A percentile compares a stretch with the other conserved stretches of the same genome.
Conservation (phyloP, 2,888 invertebrate species). For the Drosophila trichaetosa region DNA sequence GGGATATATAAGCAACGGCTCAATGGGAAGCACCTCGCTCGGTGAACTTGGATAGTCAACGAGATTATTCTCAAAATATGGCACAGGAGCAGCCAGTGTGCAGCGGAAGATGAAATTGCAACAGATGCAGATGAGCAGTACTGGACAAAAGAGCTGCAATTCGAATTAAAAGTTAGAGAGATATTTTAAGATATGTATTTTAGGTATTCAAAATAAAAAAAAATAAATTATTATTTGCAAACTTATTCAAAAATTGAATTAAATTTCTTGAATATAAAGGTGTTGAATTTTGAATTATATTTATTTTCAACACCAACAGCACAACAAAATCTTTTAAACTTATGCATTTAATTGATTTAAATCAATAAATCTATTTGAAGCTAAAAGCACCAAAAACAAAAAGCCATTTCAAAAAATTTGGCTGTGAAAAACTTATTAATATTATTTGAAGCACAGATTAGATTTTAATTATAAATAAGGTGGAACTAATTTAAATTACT, state of each 20-base stretch:
- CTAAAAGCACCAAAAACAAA: background rate
- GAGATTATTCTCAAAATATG: slow-evolving; percentile 35
- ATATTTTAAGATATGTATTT: background rate
- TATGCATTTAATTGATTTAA: background rate
- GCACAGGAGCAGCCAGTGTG: slow-evolving; percentile 53
- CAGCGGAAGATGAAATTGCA: background rate
- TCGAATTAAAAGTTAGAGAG: background rate
- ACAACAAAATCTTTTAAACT: background rate
- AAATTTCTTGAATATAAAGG: background rate
- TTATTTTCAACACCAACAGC: no score
- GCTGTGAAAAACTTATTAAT: background rate
- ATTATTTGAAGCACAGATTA: background rate
- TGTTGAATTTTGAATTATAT: background rate
- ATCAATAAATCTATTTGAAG: background rate
- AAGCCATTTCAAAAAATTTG: background rate
- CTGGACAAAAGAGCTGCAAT: slow-evolving; percentile 14
- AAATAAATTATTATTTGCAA: no score
- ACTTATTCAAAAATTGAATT: background rate
- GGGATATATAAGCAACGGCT: slow-evolving; percentile 80
- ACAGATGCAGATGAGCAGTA: slow-evolving; percentile 21
- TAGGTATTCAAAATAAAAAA: background rate
- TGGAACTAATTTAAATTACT: background rate
- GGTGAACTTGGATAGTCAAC: slow-evolving; percentile 63
- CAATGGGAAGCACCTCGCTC: slow-evolving; percentile 76
- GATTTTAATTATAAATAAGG: background rate